Percentiles rank a stretch among this genome's conserved stretches.
Evolutionary conservation across 2,113 vertebrate species (phyloP).

Genomic region (Spea bombifrons): DNA sequence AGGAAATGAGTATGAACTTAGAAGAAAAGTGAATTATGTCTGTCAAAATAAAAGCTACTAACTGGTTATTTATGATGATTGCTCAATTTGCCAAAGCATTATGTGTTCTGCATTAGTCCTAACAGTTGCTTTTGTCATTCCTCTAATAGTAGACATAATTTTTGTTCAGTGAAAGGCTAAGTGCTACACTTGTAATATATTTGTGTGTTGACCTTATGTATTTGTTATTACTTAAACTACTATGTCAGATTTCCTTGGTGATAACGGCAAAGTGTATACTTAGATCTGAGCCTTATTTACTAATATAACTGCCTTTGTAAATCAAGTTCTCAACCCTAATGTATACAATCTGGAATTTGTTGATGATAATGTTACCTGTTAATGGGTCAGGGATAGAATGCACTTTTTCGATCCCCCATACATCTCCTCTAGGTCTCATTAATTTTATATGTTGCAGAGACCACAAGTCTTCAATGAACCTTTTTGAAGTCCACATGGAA

Average conservation of each 20-base stretch:
- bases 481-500: no score
- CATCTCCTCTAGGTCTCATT: no score
- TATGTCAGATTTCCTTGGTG: conserved; percentile 29
- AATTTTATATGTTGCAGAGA: no score
- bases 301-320: conserved; percentile 7
- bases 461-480: no score
- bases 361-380: conserved; percentile 27
- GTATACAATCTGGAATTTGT: conserved; percentile 9
- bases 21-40: conserved; percentile 37
- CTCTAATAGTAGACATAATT: conserved; percentile 48
- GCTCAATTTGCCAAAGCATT: conserved; percentile 39
- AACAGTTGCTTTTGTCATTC: conserved; percentile 42
- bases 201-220: conserved; percentile 43
- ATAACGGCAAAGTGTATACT: conserved; percentile 20
- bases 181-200: conserved; percentile 40
- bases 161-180: conserved; percentile 41
- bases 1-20: conserved; percentile 45
- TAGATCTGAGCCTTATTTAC: conserved; percentile 9
- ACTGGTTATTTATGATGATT: conserved; percentile 47
- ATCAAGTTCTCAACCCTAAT: conserved; percentile 28
- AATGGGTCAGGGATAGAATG: conserved; percentile 5
- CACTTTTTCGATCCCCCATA: no score
- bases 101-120: conserved; percentile 38
- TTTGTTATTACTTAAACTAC: conserved; percentile 43
- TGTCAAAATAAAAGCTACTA: conserved; percentile 45